Conservation (phyloP, 2,797 vertebrate genomes). For the Dipus sagitta region DNA sequence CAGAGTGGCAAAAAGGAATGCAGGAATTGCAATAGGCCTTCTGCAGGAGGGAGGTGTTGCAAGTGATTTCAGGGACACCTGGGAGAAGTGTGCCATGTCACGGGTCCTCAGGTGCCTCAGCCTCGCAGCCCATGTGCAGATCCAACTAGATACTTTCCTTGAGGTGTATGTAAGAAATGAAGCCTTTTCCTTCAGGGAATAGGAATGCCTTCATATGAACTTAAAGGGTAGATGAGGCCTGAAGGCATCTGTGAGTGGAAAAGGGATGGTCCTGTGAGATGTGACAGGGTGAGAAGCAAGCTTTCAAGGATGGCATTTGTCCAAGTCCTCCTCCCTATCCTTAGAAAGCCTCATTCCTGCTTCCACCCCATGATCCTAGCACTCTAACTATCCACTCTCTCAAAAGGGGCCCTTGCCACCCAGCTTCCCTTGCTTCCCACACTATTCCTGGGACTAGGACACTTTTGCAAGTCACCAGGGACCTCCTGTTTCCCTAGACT, state of each 20-base stretch:
- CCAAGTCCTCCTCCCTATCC: not conserved
- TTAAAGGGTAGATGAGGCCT: not conserved
- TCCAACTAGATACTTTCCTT: not conserved
- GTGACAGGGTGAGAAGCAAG: not conserved
- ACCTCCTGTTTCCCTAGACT: conserved; percentile 42
- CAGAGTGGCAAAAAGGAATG: not conserved
- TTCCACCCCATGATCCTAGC: not conserved
- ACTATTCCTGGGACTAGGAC: conserved; percentile 31
- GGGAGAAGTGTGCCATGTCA: not conserved
- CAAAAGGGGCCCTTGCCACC: conserved; percentile 4
- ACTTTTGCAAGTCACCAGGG: conserved; percentile 71
- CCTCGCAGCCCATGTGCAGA: not conserved
- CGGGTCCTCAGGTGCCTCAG: not conserved
- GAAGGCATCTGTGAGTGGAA: not conserved
- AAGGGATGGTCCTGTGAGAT: not conserved
- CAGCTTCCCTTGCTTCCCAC: conserved; percentile 65
- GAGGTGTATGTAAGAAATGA: not conserved
- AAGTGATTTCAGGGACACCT: not conserved
- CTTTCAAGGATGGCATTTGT: not conserved
- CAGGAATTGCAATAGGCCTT: not conserved
- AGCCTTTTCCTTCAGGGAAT: not conserved
- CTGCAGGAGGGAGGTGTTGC: not conserved
- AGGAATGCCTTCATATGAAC: not conserved
- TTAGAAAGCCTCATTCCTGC: conserved; percentile 28
- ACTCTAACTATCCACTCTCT: not conserved